Evolutionary conservation across 2,888 invertebrate species (phyloP), one percentile per base, ranked within the genome.

Genomic region (Geophilus truncorum): DNA sequence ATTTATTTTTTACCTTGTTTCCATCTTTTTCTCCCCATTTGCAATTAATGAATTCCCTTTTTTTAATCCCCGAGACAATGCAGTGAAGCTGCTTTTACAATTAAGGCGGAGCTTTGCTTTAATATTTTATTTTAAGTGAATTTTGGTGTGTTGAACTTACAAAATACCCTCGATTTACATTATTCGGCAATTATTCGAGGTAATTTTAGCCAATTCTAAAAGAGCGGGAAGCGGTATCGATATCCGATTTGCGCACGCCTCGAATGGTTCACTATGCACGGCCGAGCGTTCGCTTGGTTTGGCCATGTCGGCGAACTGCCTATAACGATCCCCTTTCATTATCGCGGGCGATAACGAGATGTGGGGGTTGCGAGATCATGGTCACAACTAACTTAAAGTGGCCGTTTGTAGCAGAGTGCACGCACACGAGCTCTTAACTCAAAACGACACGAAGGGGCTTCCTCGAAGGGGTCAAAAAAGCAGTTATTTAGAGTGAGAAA

Each of bases 321-420:
- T 25, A 70, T 70, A 70, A 70, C 70, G 70, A 25, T 70, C 70
- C 28, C 12, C 70, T 70, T 70, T 70, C 70, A 70, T 70, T 70
- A 70, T 70, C 70, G 70, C 28, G 25, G 25, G n/a, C 70, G 70
- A 70, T 70, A 70, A 70, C 70, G 70, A 70, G 70, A 70, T 70
- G 70, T 70, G 70, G 70, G 28, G 70, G 70, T 70, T 70, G 70
- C 70, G 70, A 28, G 70, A 70, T 70, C 70, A 70, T 25, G 70
- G 70, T 70, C 70, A 70, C 70, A 70, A 70, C 70, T 28, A 70
- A 70, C 70, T 23, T 70, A 70, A 70, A 70, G 70, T 70, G 70
- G 25, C 70, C 70, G 70, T 70, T 70, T 70, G 70, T 28, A 70
- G 25, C 70, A 70, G 70, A 70, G 70, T 70, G 70, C 70, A 70